phyloP scores from a whole-genome alignment of 2,113 vertebrate species.

The Lampris incognitus region DNA sequence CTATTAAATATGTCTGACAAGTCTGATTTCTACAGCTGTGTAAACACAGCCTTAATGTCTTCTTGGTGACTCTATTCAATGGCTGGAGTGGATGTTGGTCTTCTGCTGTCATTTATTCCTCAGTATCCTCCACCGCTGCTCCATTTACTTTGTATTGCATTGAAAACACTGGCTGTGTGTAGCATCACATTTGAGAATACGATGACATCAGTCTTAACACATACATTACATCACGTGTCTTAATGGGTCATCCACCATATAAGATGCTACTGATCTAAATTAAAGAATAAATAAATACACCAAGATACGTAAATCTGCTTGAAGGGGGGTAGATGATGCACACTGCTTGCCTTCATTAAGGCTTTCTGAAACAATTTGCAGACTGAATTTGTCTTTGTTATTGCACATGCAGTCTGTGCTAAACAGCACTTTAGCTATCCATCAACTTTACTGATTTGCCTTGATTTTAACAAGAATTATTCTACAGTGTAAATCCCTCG shows the following conservation, averaged over 20 bases:
- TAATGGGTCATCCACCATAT: background rate
- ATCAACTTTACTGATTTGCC: too few relatives aligned
- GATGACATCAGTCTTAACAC: background rate
- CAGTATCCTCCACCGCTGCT: background rate
- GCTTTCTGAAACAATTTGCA: too few relatives aligned
- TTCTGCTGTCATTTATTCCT: background rate
- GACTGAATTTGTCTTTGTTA: too few relatives aligned
- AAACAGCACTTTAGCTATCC: too few relatives aligned
- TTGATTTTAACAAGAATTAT: too few relatives aligned
- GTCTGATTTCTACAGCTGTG: too few relatives aligned
- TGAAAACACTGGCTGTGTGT: background rate
- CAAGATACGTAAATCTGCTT: background rate
- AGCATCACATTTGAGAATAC: background rate
- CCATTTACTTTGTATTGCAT: background rate
- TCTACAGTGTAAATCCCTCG: too few relatives aligned
- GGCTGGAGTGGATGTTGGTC: background rate
- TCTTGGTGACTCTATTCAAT: background rate
- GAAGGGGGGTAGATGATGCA: background rate
- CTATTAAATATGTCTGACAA: too few relatives aligned
- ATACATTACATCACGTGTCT: background rate
- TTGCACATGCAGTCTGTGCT: too few relatives aligned
- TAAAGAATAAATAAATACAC: too few relatives aligned
- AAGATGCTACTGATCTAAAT: background rate
- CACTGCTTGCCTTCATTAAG: too few relatives aligned
- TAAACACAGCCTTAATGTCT: background rate